These are phyloP conservation scores for Phocoena sinus DNA, from an alignment of 2,113 vertebrate species.

Conservation along the genomic window DNA sequence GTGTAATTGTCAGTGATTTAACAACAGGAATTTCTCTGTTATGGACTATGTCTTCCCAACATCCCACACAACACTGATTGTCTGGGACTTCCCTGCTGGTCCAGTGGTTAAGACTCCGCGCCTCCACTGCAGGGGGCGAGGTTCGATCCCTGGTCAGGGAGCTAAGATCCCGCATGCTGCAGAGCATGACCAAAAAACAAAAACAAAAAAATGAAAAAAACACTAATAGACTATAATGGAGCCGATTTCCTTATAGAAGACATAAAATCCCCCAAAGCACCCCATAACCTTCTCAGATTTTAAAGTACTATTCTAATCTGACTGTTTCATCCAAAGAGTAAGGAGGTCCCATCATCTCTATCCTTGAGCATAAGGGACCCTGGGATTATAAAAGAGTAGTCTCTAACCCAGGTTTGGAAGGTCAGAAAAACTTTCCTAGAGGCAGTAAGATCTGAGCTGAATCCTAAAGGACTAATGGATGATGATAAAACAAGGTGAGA, in stretches of 20 bases:
- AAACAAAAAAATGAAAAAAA: neutral
- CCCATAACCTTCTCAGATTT: neutral
- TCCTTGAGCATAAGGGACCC: neutral
- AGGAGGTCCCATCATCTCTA: neutral
- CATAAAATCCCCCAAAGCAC: neutral
- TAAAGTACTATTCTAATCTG: neutral
- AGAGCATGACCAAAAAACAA: too few relatives aligned
- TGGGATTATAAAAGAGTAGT: neutral
- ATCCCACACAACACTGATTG: neutral
- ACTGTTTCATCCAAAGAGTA: neutral
- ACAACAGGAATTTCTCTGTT: neutral
- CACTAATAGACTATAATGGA: neutral
- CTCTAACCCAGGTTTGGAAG: neutral
- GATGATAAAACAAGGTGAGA: neutral
- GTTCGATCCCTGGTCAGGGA: too few relatives aligned
- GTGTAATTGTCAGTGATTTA: neutral
- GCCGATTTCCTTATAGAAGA: neutral
- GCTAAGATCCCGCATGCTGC: too few relatives aligned
- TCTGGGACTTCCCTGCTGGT: too few relatives aligned
- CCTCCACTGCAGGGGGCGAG: too few relatives aligned
- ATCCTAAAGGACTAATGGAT: neutral
- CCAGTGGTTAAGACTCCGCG: too few relatives aligned
- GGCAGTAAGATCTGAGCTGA: neutral
- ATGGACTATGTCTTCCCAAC: neutral
- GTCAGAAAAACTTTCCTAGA: neutral